Conservation (phyloP, 1,140 invertebrate species). For the Aphelenchoides avenae region DNA sequence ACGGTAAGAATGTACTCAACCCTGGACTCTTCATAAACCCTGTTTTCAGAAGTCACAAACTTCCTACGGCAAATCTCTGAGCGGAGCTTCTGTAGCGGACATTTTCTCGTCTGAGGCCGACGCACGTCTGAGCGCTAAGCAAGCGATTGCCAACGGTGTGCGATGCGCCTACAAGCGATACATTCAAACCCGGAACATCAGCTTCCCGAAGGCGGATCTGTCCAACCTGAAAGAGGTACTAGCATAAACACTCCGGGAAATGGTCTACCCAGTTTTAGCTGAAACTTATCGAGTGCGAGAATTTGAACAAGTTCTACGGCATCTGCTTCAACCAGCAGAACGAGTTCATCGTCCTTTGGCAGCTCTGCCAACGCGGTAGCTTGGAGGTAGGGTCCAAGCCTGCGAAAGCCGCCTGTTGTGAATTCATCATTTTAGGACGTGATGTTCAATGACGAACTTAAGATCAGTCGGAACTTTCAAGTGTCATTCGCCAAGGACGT, state of each 20-base stretch:
- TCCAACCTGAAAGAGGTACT: constrained; percentile 38
- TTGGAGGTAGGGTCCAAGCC: too few species aligned
- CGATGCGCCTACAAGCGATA: constrained; percentile 42
- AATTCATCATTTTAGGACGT: constrained; percentile 53
- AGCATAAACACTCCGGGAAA: background rate
- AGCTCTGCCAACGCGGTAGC: constrained; percentile 44
- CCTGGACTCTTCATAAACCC: constrained; percentile 11
- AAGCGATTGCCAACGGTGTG: constrained; percentile 47
- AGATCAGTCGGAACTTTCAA: constrained; percentile 55
- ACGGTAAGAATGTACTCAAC: constrained; percentile 10
- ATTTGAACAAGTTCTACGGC: constrained; percentile 53
- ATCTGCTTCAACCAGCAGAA: constrained; percentile 53
- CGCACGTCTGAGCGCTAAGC: constrained; percentile 23
- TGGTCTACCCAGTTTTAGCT: constrained; percentile 15
- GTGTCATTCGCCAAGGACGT: constrained; percentile 57
- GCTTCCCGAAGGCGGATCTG: constrained; percentile 42
- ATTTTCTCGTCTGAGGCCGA: constrained; percentile 32
- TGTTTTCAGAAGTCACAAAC: constrained; percentile 42
- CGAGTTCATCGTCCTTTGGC: constrained; percentile 49
- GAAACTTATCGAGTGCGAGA: constrained; percentile 50
- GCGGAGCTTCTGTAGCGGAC: constrained; percentile 27
- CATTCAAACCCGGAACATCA: constrained; percentile 48
- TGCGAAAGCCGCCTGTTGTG: too few species aligned
- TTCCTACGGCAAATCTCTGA: constrained; percentile 36
- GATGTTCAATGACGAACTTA: constrained; percentile 55